Conservation (phyloP, 2,113 vertebrate genomes). For the Pampusana beccarii region DNA sequence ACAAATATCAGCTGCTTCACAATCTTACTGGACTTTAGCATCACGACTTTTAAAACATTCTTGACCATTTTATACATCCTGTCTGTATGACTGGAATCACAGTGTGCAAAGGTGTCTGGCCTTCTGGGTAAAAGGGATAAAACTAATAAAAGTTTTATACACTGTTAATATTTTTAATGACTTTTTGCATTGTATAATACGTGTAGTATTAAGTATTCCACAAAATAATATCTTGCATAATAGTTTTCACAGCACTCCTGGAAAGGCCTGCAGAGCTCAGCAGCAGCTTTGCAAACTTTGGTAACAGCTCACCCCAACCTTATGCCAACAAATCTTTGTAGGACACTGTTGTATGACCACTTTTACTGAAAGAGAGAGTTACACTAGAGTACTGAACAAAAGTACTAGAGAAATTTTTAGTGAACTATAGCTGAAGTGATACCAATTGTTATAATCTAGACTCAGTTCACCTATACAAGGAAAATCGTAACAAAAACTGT, state of each 20-base stretch:
- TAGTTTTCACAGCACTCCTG: neutral
- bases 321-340: neutral
- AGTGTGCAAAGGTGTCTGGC: neutral
- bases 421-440: neutral
- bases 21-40: neutral
- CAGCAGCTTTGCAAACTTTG: neutral
- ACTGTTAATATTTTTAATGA: neutral
- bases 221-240: neutral
- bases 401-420: neutral
- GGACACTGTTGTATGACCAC: rapidly evolving
- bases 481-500: neutral
- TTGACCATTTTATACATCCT: neutral
- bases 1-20: neutral
- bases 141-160: neutral
- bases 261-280: neutral
- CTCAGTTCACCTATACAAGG: neutral
- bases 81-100: neutral
- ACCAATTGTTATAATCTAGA: neutral
- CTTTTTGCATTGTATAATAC: neutral
- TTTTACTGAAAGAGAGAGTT: neutral
- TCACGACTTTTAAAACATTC: neutral
- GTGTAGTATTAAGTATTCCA: neutral
- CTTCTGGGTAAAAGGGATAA: neutral
- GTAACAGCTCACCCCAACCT: neutral
- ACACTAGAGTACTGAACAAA: neutral